Evolutionary conservation across 2,797 vertebrate genomes (phyloP), one percentile per base, ranked within the genome.

Genomic region (Geotrypetes seraphini): DNA sequence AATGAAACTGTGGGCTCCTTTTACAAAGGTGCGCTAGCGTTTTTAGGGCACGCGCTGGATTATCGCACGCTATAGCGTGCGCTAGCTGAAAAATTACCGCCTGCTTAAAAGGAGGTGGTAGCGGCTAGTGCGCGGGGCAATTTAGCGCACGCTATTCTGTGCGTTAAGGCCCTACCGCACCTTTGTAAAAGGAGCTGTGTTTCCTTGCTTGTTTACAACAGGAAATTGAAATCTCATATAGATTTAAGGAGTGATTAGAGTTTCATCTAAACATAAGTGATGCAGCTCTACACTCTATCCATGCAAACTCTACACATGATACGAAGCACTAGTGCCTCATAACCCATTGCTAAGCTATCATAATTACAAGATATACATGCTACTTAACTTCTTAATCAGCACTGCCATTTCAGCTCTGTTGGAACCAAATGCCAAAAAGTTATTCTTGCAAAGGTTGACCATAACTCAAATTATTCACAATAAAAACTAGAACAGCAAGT

Each of bases 391-490:
- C 36, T 47, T 39, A 47, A 47, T 47, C 43, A 42, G 33, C 33
- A 52, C 23, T 33, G 26, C 25, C 33, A 22, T 37, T 37, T 30
- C 22, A 24, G 29, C 33, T 41, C 33, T 22, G 25, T 37, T 29
- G 33, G 46, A 32, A 29, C 22, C 30, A 46, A 52, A 52, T 36
- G 37, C 25, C 31, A 31, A 33, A 36, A 39, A 41, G 28, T 30
- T 33, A 37, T 33, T 41, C 47, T 33, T 13, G 12, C 52, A 33
- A 52, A 39, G 33, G 15, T 28, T 10, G n/a, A 47, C 36, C 31
- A 47, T 47, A 47, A 47, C 43, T 47, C 43, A 47, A 47, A 47
- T 47, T 47, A 47, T 47, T 39, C 43, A 31, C 43, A 39, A 47
- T 47, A 47, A 47, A 35, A 47, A 47, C 19, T 31, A 25, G 43